Evolutionary conservation across 1,140 invertebrate species (phyloP), one percentile per base, ranked within the genome.

Genomic region (Hyles vespertilio): DNA sequence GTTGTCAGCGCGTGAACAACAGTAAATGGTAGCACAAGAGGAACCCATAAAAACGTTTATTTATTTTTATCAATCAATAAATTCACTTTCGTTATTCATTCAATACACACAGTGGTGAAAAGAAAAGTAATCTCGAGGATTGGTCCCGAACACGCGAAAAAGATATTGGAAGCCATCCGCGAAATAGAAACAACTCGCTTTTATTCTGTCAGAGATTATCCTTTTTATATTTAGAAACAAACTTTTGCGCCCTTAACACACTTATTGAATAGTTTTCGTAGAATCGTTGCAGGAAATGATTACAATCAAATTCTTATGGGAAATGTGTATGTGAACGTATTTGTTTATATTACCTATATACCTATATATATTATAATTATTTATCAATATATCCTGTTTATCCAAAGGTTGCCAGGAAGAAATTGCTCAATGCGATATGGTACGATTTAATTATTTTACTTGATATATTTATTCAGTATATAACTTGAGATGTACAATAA

Each of bases 71-170:
- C 64, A 70, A 69, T 77, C 71, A 65, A 74, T 74, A 66, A 74
- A 72, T 60, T 67, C 63, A 65, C 63, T 74, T 71, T 69, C 62
- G 54, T 65, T 68, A 70, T 70, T 65, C 72, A 74, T 67, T 72
- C 68, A 72, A 72, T 71, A 70, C 65, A 60, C 68, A 70, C 60
- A 60, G 58, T 56, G 48, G 54, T 63, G 58, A 66, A 65, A 71
- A 69, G 65, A 74, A 69, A 74, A 68, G 67, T 74, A 70, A 77
- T 74, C 67, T 70, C 58, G 49, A 48, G 65, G 69, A 74, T 72
- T 72, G 74, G 65, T 67, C 59, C 65, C 59, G 64, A 74, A 73
- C 77, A 76, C 71, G 73, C 75, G 76, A 74, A 66, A 67, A 67
- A 69, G 69, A 76, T 74, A 74, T 77, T 72, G 72, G 68, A 72